Conservation (phyloP, 2,797 vertebrate species). For the Betta splendens region DNA sequence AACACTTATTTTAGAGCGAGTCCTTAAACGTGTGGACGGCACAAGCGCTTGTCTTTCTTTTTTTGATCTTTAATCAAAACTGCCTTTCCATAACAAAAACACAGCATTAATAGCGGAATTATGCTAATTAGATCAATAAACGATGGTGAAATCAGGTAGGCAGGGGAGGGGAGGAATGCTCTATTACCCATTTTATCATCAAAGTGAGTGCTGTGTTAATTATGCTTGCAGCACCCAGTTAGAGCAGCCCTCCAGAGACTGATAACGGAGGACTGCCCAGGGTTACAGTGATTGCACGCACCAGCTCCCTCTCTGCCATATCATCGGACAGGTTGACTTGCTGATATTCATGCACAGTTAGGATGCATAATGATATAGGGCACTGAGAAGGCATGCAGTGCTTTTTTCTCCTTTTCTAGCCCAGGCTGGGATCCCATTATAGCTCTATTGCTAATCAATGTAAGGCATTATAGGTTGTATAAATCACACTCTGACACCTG, state of each 20-base stretch:
- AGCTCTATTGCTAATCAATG: slow-evolving; percentile 81
- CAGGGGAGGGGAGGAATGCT: slow-evolving; percentile 55
- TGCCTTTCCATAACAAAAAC: slow-evolving; percentile 37
- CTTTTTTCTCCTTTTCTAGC: slow-evolving; percentile 37
- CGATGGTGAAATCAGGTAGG: slow-evolving; percentile 70
- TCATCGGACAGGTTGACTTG: slow-evolving; percentile 52
- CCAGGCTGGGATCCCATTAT: slow-evolving; percentile 70
- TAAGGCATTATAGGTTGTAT: slow-evolving; percentile 79
- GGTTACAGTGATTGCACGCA: slow-evolving; percentile 72
- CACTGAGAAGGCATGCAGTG: slow-evolving; percentile 31
- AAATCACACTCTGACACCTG: slow-evolving; percentile 79
- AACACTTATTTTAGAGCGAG: slow-evolving; percentile 21
- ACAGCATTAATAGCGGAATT: slow-evolving; percentile 55
- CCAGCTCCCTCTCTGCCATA: slow-evolving; percentile 41
- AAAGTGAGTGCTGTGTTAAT: slow-evolving; percentile 84
- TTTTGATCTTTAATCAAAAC: slow-evolving; percentile 57
- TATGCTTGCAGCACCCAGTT: slow-evolving; percentile 85
- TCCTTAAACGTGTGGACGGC: too few species aligned
- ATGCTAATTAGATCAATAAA: slow-evolving; percentile 80
- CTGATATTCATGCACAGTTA: slow-evolving; percentile 54
- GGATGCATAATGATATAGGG: slow-evolving; percentile 44
- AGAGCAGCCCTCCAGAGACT: slow-evolving; percentile 74
- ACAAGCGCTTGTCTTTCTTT: slow-evolving; percentile 3
- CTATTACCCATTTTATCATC: slow-evolving; percentile 78
- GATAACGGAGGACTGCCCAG: slow-evolving; percentile 76